These are phyloP conservation scores for Caenorhabditis zanzibari DNA, from an alignment of 2,888 invertebrate genomes.

Conservation along the genomic window DNA sequence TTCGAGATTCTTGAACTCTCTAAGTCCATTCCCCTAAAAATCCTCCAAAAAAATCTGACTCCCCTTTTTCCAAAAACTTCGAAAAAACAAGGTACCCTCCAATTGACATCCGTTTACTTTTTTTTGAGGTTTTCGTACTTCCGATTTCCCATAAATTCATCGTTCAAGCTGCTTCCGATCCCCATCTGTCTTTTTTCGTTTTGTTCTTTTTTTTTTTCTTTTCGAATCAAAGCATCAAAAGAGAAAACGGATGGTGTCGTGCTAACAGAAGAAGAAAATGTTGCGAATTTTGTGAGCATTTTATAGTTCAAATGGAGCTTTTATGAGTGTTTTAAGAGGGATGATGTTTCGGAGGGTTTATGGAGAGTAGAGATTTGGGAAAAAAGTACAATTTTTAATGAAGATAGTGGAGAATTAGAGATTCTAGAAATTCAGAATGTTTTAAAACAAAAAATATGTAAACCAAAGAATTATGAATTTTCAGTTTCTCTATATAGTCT, in stretches of 20 bases:
- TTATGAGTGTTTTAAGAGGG: slow-evolving; percentile 8
- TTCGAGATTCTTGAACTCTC: too few species aligned
- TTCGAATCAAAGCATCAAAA: slow-evolving; percentile 8
- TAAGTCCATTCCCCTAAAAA: too few species aligned
- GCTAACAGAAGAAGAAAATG: slow-evolving; percentile 7
- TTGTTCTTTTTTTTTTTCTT: background rate
- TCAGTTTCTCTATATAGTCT: too few species aligned
- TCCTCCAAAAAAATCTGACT: too few species aligned
- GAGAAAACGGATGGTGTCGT: background rate
- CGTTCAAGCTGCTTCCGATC: slow-evolving; percentile 24
- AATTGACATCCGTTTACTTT: slow-evolving; percentile 2
- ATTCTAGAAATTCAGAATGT: too few species aligned
- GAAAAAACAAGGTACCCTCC: background rate
- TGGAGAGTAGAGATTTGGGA: background rate
- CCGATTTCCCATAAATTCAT: slow-evolving; percentile 30
- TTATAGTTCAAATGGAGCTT: slow-evolving; percentile 22
- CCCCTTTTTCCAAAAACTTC: too few species aligned
- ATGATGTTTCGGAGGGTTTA: background rate
- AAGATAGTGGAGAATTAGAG: too few species aligned
- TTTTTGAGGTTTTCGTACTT: slow-evolving; percentile 12
- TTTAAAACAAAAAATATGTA: too few species aligned
- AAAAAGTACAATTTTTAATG: background rate
- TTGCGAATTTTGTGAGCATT: slow-evolving; percentile 28
- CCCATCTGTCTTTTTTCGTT: slow-evolving; percentile 11
- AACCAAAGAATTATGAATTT: too few species aligned